Base-by-base conservation (phyloP, 2,113 vertebrate genomes). In the Cynocephalus volans region DNA sequence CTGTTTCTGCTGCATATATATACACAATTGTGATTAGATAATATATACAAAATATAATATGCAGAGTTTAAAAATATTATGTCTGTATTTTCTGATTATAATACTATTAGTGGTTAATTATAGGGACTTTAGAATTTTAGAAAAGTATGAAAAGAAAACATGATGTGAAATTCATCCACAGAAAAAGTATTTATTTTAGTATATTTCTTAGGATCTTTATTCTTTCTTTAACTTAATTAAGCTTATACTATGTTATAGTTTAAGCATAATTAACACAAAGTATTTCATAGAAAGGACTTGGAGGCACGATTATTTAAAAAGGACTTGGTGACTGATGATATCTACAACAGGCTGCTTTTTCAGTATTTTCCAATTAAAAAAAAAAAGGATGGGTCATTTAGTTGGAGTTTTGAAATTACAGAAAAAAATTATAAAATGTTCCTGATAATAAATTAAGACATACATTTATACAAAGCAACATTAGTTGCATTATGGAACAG, bases 211-310 rank as follows among this genome's bases (percentile, higher is more conserved):
- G 65, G 80, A 45, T 26, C 11, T 18, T 79, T n/a, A 52, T 52
- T 12, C 52, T 76, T 80, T 81, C 50, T n/a, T 14, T 56, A 72
- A 67, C 4, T 4, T 62, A 62, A 21, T 69, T 86, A 90, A 93
- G 33, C 87, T 82, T 82, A 70, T 77, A 62, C 7, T 82, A 36
- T 82, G 24, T 77, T 90, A 26, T 50, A 82, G 7, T 88, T 52
- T 60, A 95, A 85, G 72, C 26, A 70, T 69, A 94, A 88, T 77
- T 88, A 88, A 80, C 28, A 54, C n/a, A 83, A 88, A n/a, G 21
- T 1, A 87, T 41, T 82, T 70, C 14, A 52, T 19, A 58, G 21
- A 24, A 19, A 96, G 77, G 5, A 70, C 0, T 6, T 45, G 13
- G 28, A 62, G 54, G 0, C 28, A 36, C 64, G 21, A 88, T 80